Evolutionary conservation across 2,888 invertebrate genomes (phyloP).

Genomic region (Harmothoe impar): DNA sequence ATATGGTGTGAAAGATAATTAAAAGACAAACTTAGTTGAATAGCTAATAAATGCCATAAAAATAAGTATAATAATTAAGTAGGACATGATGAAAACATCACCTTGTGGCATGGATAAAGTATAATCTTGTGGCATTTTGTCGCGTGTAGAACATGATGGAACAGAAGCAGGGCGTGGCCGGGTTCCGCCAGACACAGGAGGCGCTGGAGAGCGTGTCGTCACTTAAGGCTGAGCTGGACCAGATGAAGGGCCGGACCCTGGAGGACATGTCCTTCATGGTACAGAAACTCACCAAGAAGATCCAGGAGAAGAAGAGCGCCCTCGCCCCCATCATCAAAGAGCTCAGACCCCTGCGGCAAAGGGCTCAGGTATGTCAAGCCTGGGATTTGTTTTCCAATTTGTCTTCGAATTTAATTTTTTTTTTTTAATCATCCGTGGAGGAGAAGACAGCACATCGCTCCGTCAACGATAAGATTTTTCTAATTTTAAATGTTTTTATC

Average conservation of each 20-base stretch:
- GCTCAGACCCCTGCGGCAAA: constrained; percentile 88
- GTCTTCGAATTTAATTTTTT: neutral
- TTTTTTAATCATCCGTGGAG: too few species aligned
- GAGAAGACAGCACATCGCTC: too few species aligned
- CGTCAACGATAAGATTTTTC: too few species aligned
- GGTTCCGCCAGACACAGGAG: constrained; percentile 85
- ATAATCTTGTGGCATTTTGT: too few species aligned
- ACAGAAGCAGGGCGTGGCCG: constrained; percentile 83
- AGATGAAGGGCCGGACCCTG: constrained; percentile 85
- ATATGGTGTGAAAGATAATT: too few species aligned
- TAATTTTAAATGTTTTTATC: too few species aligned
- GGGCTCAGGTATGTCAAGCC: constrained; percentile 83
- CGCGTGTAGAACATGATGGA: constrained; percentile 77
- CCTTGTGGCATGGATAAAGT: too few species aligned
- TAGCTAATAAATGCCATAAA: too few species aligned
- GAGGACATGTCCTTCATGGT: constrained; percentile 86
- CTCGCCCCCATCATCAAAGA: constrained; percentile 86
- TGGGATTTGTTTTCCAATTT: neutral
- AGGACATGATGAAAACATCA: too few species aligned
- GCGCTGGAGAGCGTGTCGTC: constrained; percentile 86
- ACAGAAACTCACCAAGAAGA: constrained; percentile 85
- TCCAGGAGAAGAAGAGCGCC: constrained; percentile 87
- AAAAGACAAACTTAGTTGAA: too few species aligned
- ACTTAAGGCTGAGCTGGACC: constrained; percentile 85
- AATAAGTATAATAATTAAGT: too few species aligned